Evolutionary conservation across 2,888 invertebrate species (phyloP), one percentile per base, ranked within the genome.

Genomic region (Napeogenes inachia): DNA sequence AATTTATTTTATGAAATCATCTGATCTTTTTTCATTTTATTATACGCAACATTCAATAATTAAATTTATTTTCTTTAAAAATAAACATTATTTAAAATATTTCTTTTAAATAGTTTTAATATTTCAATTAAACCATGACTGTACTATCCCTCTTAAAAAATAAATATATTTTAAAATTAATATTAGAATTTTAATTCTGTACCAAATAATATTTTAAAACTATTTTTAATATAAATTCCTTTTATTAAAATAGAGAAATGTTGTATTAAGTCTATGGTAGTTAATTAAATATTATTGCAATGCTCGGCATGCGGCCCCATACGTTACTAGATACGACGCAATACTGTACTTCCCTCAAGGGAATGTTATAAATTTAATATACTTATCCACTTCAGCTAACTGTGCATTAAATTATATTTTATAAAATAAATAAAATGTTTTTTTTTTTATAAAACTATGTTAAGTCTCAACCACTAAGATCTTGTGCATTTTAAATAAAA

Each of bases 291-390:
- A 63, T 59, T 56, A 61, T 53, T 53, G 56, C 60, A 56, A 64
- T 71, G 60, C 56, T 58, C 55, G 79, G 75, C 64, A 79, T 77
- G 75, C 73, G 71, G 69, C 66, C 69, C 69, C 72, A 80, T 82
- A 79, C 79, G 80, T 83, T 81, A 80, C 71, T 67, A 56, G 58
- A 72, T 64, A 64, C 68, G 68, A 62, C 64, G 70, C 69, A 62
- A 67, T 70, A 71, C 71, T 62, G 61, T 60, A 0, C 21, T 0
- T 69, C 67, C 72, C 56, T 10, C 30, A 13, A 32, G 38, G 56
- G 60, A 61, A 61, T 61, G 56, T 53, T 45, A 61, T 61, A 50
- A 56, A 56, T 56, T 61, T 61, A 53, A 61, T 50, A 5, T 6
- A 35, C 35, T 35, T 35, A 35, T 35, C 35, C 35, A 35, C 35